Conservation (phyloP, 1,140 invertebrate genomes). For the Vollenhovia emeryi region DNA sequence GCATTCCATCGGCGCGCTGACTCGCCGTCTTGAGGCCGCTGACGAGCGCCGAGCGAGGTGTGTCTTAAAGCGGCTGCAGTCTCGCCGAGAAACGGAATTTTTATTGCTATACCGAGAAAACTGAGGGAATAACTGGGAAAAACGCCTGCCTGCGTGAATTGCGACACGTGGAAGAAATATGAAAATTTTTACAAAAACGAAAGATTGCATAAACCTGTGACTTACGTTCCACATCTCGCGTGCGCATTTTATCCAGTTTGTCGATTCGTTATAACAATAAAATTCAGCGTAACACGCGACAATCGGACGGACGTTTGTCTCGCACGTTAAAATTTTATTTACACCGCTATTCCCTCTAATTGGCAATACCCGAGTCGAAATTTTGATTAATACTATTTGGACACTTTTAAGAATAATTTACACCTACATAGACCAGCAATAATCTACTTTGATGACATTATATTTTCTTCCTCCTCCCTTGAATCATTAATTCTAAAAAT, state of each 20-base stretch:
- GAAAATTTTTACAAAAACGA: not conserved
- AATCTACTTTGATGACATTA: too few species aligned
- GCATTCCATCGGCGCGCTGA: conserved; percentile 72
- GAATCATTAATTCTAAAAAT: too few species aligned
- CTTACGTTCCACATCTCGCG: not conserved
- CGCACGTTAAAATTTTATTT: not conserved
- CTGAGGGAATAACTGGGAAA: conserved; percentile 22
- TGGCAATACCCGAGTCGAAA: too few species aligned
- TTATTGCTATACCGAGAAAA: conserved; percentile 36
- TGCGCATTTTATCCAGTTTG: not conserved
- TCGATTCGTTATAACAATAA: not conserved
- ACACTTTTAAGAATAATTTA: too few species aligned
- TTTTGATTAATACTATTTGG: too few species aligned
- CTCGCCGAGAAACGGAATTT: conserved; percentile 40
- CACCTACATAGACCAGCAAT: too few species aligned
- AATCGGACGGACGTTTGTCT: not conserved
- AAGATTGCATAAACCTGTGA: not conserved
- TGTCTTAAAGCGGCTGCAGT: conserved; percentile 20
- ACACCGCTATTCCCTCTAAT: not conserved
- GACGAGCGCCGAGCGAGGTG: conserved; percentile 36
- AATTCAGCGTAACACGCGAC: not conserved
- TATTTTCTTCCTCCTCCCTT: too few species aligned
- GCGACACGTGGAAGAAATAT: not conserved
- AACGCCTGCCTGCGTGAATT: not conserved
- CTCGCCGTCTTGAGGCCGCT: conserved; percentile 57